Evolutionary conservation across 1,140 invertebrate genomes (phyloP), one percentile per base, ranked within the genome.

Genomic region (Temnothorax curvispinosus): DNA sequence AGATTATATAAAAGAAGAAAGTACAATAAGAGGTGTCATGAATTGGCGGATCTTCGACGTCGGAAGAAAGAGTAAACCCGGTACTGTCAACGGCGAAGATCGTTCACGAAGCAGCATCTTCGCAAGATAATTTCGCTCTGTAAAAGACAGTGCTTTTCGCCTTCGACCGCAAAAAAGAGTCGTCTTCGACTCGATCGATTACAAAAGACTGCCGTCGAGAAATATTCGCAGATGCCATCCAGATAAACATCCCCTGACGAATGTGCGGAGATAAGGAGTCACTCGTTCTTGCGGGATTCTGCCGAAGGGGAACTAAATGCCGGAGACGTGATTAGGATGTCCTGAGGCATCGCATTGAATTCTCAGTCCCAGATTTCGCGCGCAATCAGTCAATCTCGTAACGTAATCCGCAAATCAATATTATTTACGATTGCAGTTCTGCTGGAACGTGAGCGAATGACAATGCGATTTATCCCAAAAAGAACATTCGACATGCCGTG

Each of bases 171-270:
- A 32, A 47, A 72, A 72, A 35, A 9, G n/a, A 8, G n/a, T 82
- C 54, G 7, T 74, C 67, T 56, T 54, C 7, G 18, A 47, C 9
- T 8, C 65, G n/a, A 7, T 84, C 27, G 38, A 84, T 60, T 62
- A 60, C 5, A 75, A 84, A 81, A 75, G 54, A 74, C 67, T 74
- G 52, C 47, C 38, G 44, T 71, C 21, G 3, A 60, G 27, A 60
- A 82, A 74, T 1, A 75, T 32, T 35, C 4, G 44, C n/a, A 41
- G 52, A 86, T 89, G 54, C 62, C 54, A 77, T 89, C 27, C 71
- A 88, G 47, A 86, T 86, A 67, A 67, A 88, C 78, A 69, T 69
- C 67, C 58, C 27, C 71, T 38, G n/a, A 71, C 18, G 35, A 65
- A 72, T 60, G 7, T 52, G 0, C 15, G 11, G 4, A 64, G 32